A percentile compares a stretch with the other conserved stretches of the same genome.
Evolutionary conservation across 2,113 vertebrate genomes (phyloP).

Genomic region (Pterophyllum scalare): DNA sequence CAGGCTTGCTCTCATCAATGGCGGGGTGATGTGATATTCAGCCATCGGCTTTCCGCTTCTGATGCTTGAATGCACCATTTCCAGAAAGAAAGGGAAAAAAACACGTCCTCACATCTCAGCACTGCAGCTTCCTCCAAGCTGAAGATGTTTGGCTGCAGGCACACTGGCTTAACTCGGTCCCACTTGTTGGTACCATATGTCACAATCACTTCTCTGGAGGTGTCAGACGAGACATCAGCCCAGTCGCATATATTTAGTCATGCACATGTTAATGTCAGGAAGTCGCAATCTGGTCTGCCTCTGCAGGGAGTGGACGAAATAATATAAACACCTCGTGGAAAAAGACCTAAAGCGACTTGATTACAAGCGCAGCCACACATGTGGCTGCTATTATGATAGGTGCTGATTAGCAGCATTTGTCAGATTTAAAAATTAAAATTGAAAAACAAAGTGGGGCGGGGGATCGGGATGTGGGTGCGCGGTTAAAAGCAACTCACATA

Average conservation of each 20-base stretch:
- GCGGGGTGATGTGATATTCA: slow-evolving; percentile 53
- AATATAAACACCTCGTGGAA: not conserved
- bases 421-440: not conserved
- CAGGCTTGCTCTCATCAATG: slow-evolving; percentile 40
- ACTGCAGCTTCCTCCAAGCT: slow-evolving; percentile 17
- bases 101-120: not conserved
- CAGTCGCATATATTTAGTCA: not conserved
- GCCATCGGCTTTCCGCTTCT: slow-evolving; percentile 7
- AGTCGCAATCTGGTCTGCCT: not conserved
- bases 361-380: not conserved
- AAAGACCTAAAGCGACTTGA: not conserved
- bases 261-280: not conserved
- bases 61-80: slow-evolving; percentile 44
- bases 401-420: slow-evolving; percentile 19
- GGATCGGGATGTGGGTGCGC: not conserved
- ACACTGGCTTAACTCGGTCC: slow-evolving; percentile 15
- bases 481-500: not conserved
- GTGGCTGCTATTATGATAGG: not conserved
- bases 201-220: slow-evolving; percentile 2
- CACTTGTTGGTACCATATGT: slow-evolving; percentile 68
- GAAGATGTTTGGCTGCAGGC: slow-evolving; percentile 11
- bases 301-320: not conserved
- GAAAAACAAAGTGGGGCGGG: not conserved
- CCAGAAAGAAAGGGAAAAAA: not conserved
- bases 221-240: not conserved